Base-by-base conservation (phyloP, 2,888 invertebrate species). In the Ormyrus rosae region DNA sequence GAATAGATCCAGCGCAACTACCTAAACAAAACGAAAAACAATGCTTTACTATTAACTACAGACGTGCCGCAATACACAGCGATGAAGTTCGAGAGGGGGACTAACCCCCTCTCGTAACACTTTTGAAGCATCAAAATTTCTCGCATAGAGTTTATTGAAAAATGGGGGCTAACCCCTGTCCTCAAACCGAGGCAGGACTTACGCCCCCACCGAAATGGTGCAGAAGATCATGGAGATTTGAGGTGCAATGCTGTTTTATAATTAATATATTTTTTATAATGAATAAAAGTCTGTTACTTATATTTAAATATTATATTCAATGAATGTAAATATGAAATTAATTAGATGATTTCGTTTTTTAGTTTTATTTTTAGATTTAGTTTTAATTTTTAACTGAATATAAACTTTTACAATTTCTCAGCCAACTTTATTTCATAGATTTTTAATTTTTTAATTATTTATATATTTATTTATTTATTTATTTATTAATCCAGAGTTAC, bases 161-260 rank as follows among this genome's bases (percentile, higher is more conserved):
- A 96, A 96, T 97, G 97, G 97, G 97, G 97, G 96, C 96, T 97
- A 94, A 97, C 97, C 95, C 97, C 97, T 95, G 96, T 97, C 95
- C 96, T 97, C 94, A 95, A 96, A 94, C 96, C 96, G 95, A 96
- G 96, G 94, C 96, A 96, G 95, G 96, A 96, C 94, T 95, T 95
- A 92, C 92, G 93, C 93, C 95, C 96, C 96, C 95, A 94, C 92
- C 91, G 92, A 92, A 92, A 93, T 93, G 93, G 93, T 92, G 93
- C 92, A 92, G 94, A 94, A 92, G 94, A 95, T 92, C 65, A 75
- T 61, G 75, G 82, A 71, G 81, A 81, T 64, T 69, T 78, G 50
- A 82, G 82, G 82, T 82, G 55, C 61, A 55, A 64, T 55, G 50
- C 13, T 13, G 13, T 13, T 13, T 45, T 51, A 58, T 70, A 56